Base-by-base conservation (phyloP, 2,888 invertebrate species). In the Pammene fasciana region DNA sequence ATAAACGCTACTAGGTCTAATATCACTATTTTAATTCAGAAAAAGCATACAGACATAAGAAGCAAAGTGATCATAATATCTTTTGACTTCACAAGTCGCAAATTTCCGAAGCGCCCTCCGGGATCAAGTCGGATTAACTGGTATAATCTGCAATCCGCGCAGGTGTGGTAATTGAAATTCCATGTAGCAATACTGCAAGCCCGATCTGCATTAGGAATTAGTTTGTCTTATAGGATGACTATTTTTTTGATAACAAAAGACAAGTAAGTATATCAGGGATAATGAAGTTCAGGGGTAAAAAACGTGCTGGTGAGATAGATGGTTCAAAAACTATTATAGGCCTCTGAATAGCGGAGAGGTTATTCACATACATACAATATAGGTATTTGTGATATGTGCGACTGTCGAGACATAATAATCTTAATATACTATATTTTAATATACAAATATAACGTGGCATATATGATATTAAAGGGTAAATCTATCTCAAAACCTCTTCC, bases 141-240 rank as follows among this genome's bases (percentile, higher is more conserved):
- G 68, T 71, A 72, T 73, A 71, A 72, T 72, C 66, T 71, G 64
- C 64, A 67, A 72, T 72, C 71, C 72, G 43, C 48, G 46, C 71
- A 74, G 70, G 72, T 75, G 73, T 73, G 68, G 67, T 71, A 74
- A 75, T 74, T 74, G 75, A 73, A 74, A 72, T 73, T 70, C 71
- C 73, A 65, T 74, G 75, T 75, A 52, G 65, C 71, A 26, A 65
- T 48, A 61, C 57, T 60, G 71, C 67, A 62, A 54, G 60, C 59
- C 57, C 54, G 72, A 46, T 68, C 55, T 55, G 56, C 67, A 68
- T 66, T 65, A 43, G 68, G 68, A 70, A 70, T 75, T 73, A 70
- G 60, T 41, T 60, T 48, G 36, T 45, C 41, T 26, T 26, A 26
- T 10, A 43, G 45, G 10, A 62, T n/a, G 13, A 41, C 54, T 16